A percentile compares a stretch with the other conserved stretches of the same genome.
Conservation (phyloP, 2,888 invertebrate genomes). For the Branchipolynoe longqiensis region DNA sequence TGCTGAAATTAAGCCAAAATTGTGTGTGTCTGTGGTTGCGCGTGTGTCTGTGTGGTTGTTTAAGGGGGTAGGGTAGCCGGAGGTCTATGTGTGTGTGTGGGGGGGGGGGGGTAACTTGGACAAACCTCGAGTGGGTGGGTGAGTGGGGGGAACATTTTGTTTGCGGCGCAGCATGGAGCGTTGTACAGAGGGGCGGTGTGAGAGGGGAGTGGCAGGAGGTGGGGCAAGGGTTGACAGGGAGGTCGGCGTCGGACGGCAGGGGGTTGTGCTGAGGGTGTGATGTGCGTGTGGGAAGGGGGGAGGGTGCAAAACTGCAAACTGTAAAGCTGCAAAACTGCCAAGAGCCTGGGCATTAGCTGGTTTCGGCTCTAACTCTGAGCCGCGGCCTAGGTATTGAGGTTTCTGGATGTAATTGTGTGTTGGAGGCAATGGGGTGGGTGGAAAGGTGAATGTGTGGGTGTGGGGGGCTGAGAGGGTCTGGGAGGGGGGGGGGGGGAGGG, state of each 20-base stretch:
- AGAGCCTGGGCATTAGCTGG: no score
- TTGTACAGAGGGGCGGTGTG: neutral
- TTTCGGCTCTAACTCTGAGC: no score
- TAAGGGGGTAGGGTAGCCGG: no score
- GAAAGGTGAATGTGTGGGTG: neutral
- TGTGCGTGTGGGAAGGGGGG: neutral
- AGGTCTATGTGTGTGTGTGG: neutral
- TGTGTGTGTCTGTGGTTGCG: neutral
- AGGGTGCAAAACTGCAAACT: neutral
- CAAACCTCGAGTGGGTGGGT: no score
- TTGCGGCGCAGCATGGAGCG: neutral
- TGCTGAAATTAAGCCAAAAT: conserved; percentile 32
- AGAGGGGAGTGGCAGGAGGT: neutral
- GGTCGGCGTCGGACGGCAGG: conserved; percentile 14
- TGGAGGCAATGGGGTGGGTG: neutral
- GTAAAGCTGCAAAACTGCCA: neutral
- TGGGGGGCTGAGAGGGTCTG: neutral
- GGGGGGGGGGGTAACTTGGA: conserved; percentile 11
- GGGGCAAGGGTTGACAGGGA: conserved; percentile 26
- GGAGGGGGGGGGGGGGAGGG: neutral
- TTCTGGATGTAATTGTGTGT: no score
- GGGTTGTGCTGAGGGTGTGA: neutral
- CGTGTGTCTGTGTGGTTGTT: neutral
- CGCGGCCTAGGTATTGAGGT: no score
- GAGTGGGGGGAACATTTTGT: neutral